Percentiles rank a stretch among this genome's conserved stretches.
Conservation (phyloP, 2,113 vertebrate genomes). For the Lonchura striata region DNA sequence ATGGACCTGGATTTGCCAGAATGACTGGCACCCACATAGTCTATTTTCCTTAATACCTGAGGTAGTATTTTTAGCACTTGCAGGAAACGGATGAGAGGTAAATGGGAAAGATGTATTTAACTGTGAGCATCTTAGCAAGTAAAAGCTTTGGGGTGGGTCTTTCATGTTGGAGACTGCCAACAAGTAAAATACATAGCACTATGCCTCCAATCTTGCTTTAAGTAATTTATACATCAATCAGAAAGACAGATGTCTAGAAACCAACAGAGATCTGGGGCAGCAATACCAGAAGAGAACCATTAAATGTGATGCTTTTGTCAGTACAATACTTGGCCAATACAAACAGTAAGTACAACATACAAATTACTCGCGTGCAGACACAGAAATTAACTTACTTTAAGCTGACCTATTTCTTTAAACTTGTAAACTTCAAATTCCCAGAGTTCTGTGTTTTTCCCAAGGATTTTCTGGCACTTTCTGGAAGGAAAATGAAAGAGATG, state of each 20-base stretch:
- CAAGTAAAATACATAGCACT: background rate
- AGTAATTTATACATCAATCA: background rate
- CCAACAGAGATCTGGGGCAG: background rate
- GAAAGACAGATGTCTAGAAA: background rate
- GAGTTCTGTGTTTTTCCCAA: conserved; percentile 96
- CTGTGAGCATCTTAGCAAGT: background rate
- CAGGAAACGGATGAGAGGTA: background rate
- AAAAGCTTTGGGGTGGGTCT: background rate
- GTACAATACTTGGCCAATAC: background rate
- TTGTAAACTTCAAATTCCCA: conserved; percentile 99
- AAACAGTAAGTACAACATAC: background rate
- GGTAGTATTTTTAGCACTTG: background rate
- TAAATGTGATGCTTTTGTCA: background rate
- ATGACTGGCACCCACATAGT: background rate
- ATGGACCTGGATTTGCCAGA: background rate
- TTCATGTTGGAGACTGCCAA: background rate
- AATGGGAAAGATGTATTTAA: background rate
- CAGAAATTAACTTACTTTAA: conserved; percentile 81
- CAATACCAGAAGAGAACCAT: background rate
- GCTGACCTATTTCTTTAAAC: conserved; percentile 96
- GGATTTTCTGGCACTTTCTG: conserved; percentile 98
- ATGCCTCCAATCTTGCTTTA: background rate
- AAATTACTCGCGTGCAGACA: background rate
- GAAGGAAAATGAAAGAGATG: background rate
- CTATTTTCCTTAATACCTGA: background rate